These are phyloP conservation scores for Ianthella basta DNA, from an alignment of 37 sponge, comb jelly and placozoan genomes.

Conservation along the genomic window DNA sequence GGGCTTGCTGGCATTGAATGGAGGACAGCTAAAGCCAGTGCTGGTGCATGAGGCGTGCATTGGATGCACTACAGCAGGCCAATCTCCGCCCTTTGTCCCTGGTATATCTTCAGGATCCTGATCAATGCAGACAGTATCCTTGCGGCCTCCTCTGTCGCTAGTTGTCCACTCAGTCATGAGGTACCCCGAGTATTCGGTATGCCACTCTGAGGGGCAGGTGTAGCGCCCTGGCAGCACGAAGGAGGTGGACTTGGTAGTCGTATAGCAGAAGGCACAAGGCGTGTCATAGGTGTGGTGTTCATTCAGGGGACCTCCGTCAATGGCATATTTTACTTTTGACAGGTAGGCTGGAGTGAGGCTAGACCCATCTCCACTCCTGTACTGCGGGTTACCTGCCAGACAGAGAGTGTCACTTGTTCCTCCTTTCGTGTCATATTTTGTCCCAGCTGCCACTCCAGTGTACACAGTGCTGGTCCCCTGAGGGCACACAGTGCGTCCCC, in stretches of 20 bases:
- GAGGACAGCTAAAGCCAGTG: not conserved
- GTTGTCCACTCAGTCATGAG: not conserved
- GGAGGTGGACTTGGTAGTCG: not conserved
- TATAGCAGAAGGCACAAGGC: slow-evolving; percentile 15
- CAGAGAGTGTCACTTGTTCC: slow-evolving; percentile 8
- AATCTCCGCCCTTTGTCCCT: not conserved
- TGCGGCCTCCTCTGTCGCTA: not conserved
- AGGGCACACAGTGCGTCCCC: slow-evolving; percentile 25
- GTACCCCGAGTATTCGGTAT: not conserved
- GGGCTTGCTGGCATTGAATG: not conserved
- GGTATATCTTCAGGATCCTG: not conserved
- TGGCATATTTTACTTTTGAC: not conserved
- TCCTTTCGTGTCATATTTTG: not conserved
- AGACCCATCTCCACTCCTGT: not conserved
- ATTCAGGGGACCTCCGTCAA: too few relatives aligned
- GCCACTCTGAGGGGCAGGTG: slow-evolving; percentile 9
- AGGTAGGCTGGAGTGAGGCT: too few relatives aligned
- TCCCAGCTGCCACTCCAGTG: slow-evolving; percentile 17
- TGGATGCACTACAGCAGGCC: not conserved
- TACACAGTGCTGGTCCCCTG: slow-evolving; percentile 1
- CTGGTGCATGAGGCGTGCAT: not conserved
- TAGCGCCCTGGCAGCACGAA: slow-evolving; percentile 23
- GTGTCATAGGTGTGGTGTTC: not conserved
- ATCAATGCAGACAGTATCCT: not conserved
- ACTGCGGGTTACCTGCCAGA: slow-evolving; percentile 5